These are phyloP conservation scores for Nomia melanderi DNA, from an alignment of 1,140 invertebrate species.

Conservation along the genomic window DNA sequence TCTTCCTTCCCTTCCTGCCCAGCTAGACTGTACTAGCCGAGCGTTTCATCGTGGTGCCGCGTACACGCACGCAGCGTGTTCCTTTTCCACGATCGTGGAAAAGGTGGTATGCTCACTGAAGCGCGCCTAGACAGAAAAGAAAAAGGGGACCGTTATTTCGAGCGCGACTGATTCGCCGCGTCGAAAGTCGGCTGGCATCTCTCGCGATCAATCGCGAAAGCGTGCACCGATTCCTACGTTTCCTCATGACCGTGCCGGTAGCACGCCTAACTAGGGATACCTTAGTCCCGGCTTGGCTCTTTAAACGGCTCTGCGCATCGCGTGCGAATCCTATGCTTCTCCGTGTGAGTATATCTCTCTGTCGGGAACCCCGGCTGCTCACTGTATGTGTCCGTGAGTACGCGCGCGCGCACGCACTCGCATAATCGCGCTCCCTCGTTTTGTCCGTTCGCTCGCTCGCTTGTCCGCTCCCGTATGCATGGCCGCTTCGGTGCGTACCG, in stretches of 20 bases:
- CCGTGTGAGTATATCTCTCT: background rate
- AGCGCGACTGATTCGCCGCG: constrained; percentile 31
- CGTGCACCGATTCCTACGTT: constrained; percentile 38
- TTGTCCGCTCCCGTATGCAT: constrained; percentile 47
- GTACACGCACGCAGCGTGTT: background rate
- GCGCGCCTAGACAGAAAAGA: constrained; percentile 33
- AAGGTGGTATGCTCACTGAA: constrained; percentile 37
- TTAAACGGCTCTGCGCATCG: constrained; percentile 60
- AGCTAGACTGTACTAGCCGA: too few relatives aligned
- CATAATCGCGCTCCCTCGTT: constrained; percentile 43
- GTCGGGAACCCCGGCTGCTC: background rate
- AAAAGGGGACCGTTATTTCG: constrained; percentile 45
- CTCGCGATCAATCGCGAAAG: constrained; percentile 34
- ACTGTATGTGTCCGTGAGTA: constrained; percentile 23
- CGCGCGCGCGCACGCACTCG: constrained; percentile 26
- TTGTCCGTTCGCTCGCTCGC: constrained; percentile 8
- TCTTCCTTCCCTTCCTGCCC: too few relatives aligned
- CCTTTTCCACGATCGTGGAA: constrained; percentile 19
- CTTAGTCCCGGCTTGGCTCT: constrained; percentile 60
- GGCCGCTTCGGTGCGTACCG: constrained; percentile 37
- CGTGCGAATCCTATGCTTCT: constrained; percentile 32
- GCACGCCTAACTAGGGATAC: constrained; percentile 55
- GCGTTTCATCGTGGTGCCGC: background rate
- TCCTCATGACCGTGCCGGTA: constrained; percentile 51
- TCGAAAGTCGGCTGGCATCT: constrained; percentile 33